Evolutionary conservation across 2,113 vertebrate species (phyloP).

Genomic region (Baryphthengus martii): DNA sequence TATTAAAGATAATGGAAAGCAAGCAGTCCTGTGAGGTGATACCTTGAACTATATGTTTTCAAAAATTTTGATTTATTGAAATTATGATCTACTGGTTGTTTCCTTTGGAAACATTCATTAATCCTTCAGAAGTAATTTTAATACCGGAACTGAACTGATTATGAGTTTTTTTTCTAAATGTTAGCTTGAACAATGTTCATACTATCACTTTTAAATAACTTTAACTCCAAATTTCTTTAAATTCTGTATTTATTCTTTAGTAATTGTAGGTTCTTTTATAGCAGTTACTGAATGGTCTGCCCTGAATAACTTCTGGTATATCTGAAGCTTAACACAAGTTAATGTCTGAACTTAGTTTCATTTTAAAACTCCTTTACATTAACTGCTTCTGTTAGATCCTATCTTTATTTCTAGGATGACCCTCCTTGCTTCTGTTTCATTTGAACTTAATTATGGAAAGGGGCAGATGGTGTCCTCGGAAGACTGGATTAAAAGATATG

Average conservation of each 20-base stretch:
- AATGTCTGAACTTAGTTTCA: background rate
- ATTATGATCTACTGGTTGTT: background rate
- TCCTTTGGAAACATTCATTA: conserved; percentile 2
- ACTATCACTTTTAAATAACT: background rate
- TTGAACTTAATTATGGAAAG: background rate
- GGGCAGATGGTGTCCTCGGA: background rate
- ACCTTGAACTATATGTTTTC: background rate
- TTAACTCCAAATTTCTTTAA: too few relatives aligned
- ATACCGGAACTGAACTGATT: background rate
- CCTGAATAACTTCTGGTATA: background rate
- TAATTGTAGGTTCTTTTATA: background rate
- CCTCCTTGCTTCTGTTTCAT: background rate
- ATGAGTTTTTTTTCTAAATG: background rate
- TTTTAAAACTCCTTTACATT: conserved; percentile 8
- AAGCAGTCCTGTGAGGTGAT: conserved; percentile 96
- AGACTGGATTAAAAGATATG: background rate
- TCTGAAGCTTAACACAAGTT: background rate
- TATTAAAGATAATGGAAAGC: conserved; percentile 97
- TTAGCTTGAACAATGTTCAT: background rate
- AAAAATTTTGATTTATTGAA: background rate
- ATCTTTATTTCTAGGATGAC: background rate
- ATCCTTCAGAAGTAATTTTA: conserved; percentile 24
- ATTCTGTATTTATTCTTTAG: background rate
- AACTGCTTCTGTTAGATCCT: background rate
- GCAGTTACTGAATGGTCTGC: background rate